Conservation (phyloP, 2,113 vertebrate species). For the Oryzias melastigma region DNA sequence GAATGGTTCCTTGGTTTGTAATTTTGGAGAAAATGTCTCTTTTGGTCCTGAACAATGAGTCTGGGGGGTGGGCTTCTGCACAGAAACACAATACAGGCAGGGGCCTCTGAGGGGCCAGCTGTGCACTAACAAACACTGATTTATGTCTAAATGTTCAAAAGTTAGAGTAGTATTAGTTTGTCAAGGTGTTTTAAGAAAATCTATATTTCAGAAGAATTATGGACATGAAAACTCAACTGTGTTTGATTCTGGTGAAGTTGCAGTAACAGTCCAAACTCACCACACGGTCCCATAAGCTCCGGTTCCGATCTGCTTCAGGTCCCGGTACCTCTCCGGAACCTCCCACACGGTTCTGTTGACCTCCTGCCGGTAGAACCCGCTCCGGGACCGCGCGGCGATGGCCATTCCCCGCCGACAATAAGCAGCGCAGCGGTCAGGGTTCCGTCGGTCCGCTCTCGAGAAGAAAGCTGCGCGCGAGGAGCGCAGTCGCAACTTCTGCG, state of each 20-base stretch:
- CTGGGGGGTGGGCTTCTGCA: slow-evolving; percentile 42
- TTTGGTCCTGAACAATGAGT: slow-evolving; percentile 57
- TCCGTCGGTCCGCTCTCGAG: background rate
- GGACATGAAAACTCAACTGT: too few relatives aligned
- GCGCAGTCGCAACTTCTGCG: background rate
- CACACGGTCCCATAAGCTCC: slow-evolving; percentile 93
- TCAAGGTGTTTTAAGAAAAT: too few relatives aligned
- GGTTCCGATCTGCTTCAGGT: slow-evolving; percentile 87
- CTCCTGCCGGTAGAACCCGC: slow-evolving; percentile 87
- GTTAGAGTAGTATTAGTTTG: too few relatives aligned
- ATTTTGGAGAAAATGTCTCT: background rate
- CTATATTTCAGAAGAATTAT: too few relatives aligned
- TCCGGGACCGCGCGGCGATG: slow-evolving; percentile 57
- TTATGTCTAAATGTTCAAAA: too few relatives aligned
- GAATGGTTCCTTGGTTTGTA: too few relatives aligned
- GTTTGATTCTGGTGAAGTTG: background rate
- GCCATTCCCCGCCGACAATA: slow-evolving; percentile 51
- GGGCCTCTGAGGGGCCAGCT: slow-evolving; percentile 15
- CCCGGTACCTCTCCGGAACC: slow-evolving; percentile 85
- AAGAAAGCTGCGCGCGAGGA: background rate
- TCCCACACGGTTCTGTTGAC: slow-evolving; percentile 89
- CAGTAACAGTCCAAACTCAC: slow-evolving; percentile 69
- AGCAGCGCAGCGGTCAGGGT: slow-evolving; percentile 7
- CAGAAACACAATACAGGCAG: slow-evolving; percentile 45
- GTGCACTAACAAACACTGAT: background rate